Base-by-base conservation (phyloP, 2,797 vertebrate species). In the Hypotaenidia okinawae region DNA sequence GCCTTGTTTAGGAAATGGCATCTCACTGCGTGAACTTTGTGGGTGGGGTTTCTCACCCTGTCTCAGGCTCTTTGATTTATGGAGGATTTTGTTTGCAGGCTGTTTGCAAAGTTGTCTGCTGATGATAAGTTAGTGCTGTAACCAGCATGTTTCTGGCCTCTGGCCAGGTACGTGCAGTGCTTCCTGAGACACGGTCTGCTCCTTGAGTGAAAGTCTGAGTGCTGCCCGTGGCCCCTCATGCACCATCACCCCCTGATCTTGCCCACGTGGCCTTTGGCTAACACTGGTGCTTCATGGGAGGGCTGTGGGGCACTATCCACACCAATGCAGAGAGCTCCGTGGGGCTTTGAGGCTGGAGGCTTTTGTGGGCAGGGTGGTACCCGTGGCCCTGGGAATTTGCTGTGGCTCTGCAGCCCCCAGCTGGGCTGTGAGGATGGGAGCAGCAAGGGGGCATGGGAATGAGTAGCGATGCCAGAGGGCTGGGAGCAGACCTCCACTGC, bases 401-500 rank as follows among this genome's bases (percentile, higher is more conserved):
- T 32, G 39, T 0, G 1, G 25, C 35, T 72, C 39, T 76, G 62
- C 66, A 35, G 13, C 12, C 16, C 3, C 43, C 45, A 21, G 25
- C 17, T 57, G 77, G 52, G 32, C 64, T 90, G 41, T 1, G 0
- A 43, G 63, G 35, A 30, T n/a, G 49, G n/a, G 47, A 21, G 2
- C 2, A 6, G 9, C 17, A 14, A 22, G 10, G 25, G 15, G 1
- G 1, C 28, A 15, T 33, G 16, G n/a, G 37, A 66, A 51, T 11
- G 23, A 1, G 2, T 5, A 27, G 2, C 8, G 63, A 35, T 28
- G 2, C n/a, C 0, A 3, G 7, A n/a, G 22, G 39, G 22, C 5
- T 2, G 2, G 70, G 43, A 57, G 66, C 49, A 75, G 63, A 64
- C 9, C 33, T 28, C 43, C 16, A 52, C 32, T 11, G 15, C 25